phyloP scores from a whole-genome alignment of 2,888 invertebrate genomes.

The Rhimphoctona megacephalus region DNA sequence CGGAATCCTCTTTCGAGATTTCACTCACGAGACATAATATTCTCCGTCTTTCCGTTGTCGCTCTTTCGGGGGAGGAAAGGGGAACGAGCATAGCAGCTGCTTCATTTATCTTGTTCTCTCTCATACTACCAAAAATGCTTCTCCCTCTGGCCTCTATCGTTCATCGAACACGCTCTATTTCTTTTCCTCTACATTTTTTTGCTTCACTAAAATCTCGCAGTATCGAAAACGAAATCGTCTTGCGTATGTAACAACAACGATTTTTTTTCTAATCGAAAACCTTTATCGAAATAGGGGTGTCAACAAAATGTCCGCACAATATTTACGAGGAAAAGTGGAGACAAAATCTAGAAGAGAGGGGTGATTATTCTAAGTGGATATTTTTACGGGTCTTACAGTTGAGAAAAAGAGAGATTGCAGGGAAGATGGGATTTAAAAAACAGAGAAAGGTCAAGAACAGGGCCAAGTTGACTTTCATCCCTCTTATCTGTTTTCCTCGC shows the following conservation, averaged over 20 bases:
- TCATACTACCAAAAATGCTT: conserved; percentile 18
- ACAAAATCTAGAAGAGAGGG: not conserved
- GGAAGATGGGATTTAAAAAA: conserved; percentile 20
- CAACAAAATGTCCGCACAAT: conserved; percentile 38
- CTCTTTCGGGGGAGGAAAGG: conserved; percentile 8
- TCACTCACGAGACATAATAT: conserved; percentile 48
- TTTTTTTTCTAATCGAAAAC: not conserved
- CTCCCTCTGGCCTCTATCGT: conserved; percentile 14
- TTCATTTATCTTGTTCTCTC: conserved; percentile 74
- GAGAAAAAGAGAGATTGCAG: conserved; percentile 4
- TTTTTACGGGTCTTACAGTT: conserved; percentile 38
- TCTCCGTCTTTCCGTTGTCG: conserved; percentile 37
- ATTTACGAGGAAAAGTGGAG: conserved; percentile 12
- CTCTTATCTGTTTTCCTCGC: conserved; percentile 33
- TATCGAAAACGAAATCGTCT: conserved; percentile 1
- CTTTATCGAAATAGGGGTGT: conserved; percentile 31
- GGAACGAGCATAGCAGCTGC: conserved; percentile 71
- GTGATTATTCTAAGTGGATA: conserved; percentile 54
- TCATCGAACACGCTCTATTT: conserved; percentile 22
- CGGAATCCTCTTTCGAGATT: conserved; percentile 71
- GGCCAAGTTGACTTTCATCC: conserved; percentile 30
- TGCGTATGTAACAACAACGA: not conserved
- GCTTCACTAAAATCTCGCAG: not conserved
- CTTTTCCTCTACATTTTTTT: conserved; percentile 9
- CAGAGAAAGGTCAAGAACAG: conserved; percentile 28